Base-by-base conservation (phyloP, 2,888 invertebrate genomes). In the Polyommatus icarus region DNA sequence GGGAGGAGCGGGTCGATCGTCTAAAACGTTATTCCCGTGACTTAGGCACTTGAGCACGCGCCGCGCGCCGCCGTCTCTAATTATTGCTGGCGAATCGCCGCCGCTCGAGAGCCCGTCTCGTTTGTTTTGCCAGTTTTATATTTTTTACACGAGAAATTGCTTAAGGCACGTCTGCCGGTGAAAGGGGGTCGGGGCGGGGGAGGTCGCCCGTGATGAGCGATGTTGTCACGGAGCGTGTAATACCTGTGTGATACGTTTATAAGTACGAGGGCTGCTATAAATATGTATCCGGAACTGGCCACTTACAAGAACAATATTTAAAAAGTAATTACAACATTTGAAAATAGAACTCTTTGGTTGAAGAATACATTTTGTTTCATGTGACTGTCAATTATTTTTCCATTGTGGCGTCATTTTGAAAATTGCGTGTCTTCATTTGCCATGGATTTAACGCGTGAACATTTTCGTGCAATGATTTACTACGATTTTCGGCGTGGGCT, bases 31-130 rank as follows among this genome's bases (percentile, higher is more conserved):
- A 79, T 82, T 78, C 73, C 82, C 77, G 80, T 76, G 82, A 79
- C 81, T 83, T 82, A 80, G 84, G 79, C 84, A 79, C 87, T 87
- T 84, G 84, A 85, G 87, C 87, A 87, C 87, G 87, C 86, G 84
- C 84, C 81, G 83, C 77, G 82, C 80, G 81, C 72, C 20, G 73
- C 75, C 83, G 84, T 80, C 83, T 85, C 85, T 87, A 85, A 87
- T 87, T 86, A 87, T 85, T 82, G 82, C 83, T 77, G 76, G 78
- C 81, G 81, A 81, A 78, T 83, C 81, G 81, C 82, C 80, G 80
- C 80, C 80, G 80, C 79, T 79, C 79, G 80, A 80, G 78, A 79
- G 79, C 71, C 54, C 78, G 77, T 79, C 81, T 80, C 80, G 81
- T 82, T 82, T 83, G 81, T 82, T 83, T 81, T 78, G 77, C 78